Conservation (phyloP, 1,140 invertebrate species). For the Euura lappo region DNA sequence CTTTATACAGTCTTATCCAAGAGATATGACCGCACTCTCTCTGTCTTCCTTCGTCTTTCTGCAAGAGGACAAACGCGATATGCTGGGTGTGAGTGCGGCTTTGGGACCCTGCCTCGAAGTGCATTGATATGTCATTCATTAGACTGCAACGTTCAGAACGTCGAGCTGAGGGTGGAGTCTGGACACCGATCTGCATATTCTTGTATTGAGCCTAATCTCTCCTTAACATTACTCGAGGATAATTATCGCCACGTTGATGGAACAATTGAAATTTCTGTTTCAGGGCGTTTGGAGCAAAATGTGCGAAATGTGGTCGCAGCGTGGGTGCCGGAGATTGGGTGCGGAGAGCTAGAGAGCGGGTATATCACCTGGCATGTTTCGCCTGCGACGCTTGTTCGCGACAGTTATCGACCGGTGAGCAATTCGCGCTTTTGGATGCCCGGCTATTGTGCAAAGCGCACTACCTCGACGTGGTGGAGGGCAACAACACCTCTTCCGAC, state of each 20-base stretch:
- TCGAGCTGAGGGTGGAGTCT: neutral
- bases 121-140: slow-evolving; percentile 1
- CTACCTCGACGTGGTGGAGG: slow-evolving; percentile 93
- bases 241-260: no score
- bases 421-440: slow-evolving; percentile 94
- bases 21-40: neutral
- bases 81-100: neutral
- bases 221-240: no score
- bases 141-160: neutral
- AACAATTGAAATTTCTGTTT: slow-evolving; percentile 34
- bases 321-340: slow-evolving; percentile 98
- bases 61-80: neutral
- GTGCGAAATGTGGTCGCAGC: slow-evolving; percentile 90
- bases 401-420: slow-evolving; percentile 96
- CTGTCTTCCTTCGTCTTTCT: neutral
- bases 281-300: slow-evolving; percentile 96
- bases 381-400: slow-evolving; percentile 97
- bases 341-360: slow-evolving; percentile 87
- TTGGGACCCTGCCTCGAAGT: neutral
- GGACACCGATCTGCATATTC: neutral
- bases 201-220: no score
- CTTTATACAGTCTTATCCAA: slow-evolving; percentile 7
- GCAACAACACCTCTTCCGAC: slow-evolving; percentile 80
- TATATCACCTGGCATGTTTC: slow-evolving; percentile 98
- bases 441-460: slow-evolving; percentile 94